phyloP scores from a whole-genome alignment of 2,113 vertebrate genomes.

The Nycticebus coucang region DNA sequence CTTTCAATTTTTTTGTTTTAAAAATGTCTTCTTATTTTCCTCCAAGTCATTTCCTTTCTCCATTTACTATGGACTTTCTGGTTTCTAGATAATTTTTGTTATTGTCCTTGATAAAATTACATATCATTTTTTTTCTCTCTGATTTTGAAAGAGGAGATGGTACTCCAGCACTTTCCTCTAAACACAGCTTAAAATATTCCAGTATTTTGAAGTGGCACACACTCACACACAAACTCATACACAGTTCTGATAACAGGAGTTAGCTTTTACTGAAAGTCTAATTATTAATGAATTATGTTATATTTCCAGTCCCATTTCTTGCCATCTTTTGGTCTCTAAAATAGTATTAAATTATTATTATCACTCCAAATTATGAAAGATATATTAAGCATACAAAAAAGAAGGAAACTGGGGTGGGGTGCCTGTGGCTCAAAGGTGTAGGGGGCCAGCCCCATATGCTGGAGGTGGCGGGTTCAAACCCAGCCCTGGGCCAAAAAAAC shows the following conservation, averaged over 20 bases:
- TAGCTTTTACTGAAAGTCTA: background rate
- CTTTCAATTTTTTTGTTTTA: background rate
- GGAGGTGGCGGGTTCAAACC: no score
- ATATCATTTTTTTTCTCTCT: background rate
- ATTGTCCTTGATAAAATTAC: background rate
- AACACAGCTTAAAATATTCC: background rate
- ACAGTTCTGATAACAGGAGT: background rate
- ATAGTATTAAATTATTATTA: background rate
- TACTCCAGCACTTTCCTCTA: background rate
- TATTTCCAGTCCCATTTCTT: background rate
- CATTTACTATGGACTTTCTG: background rate
- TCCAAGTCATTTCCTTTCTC: background rate
- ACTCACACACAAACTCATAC: background rate
- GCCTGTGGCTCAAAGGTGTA: no score
- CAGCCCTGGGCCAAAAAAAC: no score
- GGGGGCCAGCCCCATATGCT: no score
- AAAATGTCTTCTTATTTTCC: background rate
- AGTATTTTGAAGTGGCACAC: background rate
- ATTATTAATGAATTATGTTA: background rate
- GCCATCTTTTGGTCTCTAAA: background rate
- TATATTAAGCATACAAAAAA: background rate
- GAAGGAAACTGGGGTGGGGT: no score
- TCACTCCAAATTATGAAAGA: constrained; percentile 4
- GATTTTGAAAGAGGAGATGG: background rate
- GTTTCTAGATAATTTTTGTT: background rate